Conservation (phyloP, 2,113 vertebrate genomes). For the Holacanthus passer region DNA sequence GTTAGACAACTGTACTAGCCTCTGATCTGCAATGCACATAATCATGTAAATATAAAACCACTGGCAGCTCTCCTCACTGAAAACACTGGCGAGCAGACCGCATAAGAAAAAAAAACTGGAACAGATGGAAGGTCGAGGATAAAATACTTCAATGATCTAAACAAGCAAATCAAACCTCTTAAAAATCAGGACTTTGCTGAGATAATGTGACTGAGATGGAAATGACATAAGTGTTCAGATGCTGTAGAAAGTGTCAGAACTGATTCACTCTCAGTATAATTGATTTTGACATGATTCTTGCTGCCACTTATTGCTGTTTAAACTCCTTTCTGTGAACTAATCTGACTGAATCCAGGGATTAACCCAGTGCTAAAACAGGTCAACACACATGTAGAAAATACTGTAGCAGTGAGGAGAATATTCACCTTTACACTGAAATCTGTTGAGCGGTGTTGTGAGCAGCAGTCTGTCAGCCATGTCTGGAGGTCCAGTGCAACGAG, state of each 20-base stretch:
- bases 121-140: neutral
- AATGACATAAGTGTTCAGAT: neutral
- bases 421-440: constrained; percentile 96
- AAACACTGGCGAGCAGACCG: neutral
- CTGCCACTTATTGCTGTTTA: constrained; percentile 2
- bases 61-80: neutral
- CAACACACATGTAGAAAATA: neutral
- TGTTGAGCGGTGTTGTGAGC: constrained; percentile 94
- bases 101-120: constrained; percentile 6
- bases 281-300: neutral
- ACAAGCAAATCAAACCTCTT: neutral
- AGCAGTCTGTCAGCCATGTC: constrained; percentile 95
- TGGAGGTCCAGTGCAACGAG: constrained; percentile 93
- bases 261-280: neutral
- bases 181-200: neutral
- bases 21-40: neutral
- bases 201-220: neutral
- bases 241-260: neutral
- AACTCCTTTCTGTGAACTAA: constrained; percentile 8
- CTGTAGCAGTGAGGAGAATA: neutral
- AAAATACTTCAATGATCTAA: neutral
- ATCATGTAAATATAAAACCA: neutral
- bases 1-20: no score
- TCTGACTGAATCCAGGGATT: constrained; percentile 37
- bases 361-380: neutral